Evolutionary conservation across 2,888 invertebrate genomes (phyloP).

Genomic region (Eristalinus sepulchralis): DNA sequence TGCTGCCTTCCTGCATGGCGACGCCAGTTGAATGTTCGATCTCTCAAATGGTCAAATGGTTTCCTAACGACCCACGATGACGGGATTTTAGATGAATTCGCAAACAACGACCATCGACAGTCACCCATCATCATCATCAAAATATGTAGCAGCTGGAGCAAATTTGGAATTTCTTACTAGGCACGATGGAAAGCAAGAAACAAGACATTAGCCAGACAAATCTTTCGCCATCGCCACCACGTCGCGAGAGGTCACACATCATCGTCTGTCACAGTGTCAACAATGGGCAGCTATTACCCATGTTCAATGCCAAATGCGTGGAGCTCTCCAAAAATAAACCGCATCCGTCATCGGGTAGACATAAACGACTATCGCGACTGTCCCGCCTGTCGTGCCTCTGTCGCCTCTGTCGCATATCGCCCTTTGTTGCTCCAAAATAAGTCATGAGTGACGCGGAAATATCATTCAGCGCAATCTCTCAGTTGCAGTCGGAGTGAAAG

Average conservation of each 20-base stretch:
- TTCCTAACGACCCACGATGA: conserved; percentile 39
- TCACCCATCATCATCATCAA: background rate
- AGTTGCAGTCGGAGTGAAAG: background rate
- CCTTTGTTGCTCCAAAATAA: conserved; percentile 54
- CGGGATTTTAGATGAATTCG: background rate
- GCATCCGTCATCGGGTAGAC: conserved; percentile 40
- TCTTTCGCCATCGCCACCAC: too few species aligned
- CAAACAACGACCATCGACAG: too few species aligned
- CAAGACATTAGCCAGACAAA: too few species aligned
- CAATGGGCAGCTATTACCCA: conserved; percentile 28
- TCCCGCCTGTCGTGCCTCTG: background rate
- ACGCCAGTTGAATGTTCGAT: background rate
- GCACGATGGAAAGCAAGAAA: too few species aligned
- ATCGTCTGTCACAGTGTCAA: background rate
- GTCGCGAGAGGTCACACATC: background rate
- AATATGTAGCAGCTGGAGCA: too few species aligned
- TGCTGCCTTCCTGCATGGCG: conserved; percentile 12
- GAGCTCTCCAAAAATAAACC: conserved; percentile 49
- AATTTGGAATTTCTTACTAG: too few species aligned
- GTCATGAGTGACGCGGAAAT: conserved; percentile 65
- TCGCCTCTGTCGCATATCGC: conserved; percentile 19
- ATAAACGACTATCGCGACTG: background rate
- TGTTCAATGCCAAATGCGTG: conserved; percentile 56
- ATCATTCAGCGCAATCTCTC: conserved; percentile 25
- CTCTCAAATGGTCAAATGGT: conserved; percentile 13